phyloP scores from a whole-genome alignment of 2,888 invertebrate genomes.

The Chrysotoxum bicinctum region DNA sequence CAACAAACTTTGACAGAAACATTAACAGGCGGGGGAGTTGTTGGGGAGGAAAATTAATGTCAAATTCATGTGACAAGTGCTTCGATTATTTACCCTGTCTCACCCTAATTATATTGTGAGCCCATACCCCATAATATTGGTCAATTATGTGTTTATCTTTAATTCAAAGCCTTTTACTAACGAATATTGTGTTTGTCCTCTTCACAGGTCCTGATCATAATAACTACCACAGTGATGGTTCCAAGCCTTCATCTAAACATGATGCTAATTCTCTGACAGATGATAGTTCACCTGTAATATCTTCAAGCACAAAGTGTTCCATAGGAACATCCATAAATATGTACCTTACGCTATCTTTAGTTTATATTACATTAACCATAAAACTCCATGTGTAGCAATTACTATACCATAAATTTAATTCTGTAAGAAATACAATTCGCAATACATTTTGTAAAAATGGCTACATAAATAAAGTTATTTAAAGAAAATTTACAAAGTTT shows the following conservation, averaged over 20 bases:
- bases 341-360: conserved; percentile 62
- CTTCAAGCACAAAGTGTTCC: conserved; percentile 64
- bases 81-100: neutral
- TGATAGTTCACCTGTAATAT: conserved; percentile 73
- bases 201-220: conserved; percentile 78
- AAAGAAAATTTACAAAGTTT: neutral
- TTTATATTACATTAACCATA: conserved; percentile 28
- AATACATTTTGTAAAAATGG: conserved; percentile 54
- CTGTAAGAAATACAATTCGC: conserved; percentile 22
- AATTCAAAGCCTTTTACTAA: conserved; percentile 48
- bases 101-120: neutral
- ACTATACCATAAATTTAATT: neutral
- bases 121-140: neutral
- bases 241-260: conserved; percentile 76
- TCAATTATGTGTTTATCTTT: conserved; percentile 2
- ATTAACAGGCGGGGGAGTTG: neutral
- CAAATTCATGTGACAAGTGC: conserved; percentile 32
- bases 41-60: conserved; percentile 26
- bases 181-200: neutral
- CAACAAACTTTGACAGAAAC: conserved; percentile 3
- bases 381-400: conserved; percentile 60
- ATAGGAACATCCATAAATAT: conserved; percentile 55
- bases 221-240: conserved; percentile 78
- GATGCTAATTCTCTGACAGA: conserved; percentile 80
- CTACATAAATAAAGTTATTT: neutral